Base-by-base conservation (phyloP, 1,140 invertebrate genomes). In the Zophobas morio region DNA sequence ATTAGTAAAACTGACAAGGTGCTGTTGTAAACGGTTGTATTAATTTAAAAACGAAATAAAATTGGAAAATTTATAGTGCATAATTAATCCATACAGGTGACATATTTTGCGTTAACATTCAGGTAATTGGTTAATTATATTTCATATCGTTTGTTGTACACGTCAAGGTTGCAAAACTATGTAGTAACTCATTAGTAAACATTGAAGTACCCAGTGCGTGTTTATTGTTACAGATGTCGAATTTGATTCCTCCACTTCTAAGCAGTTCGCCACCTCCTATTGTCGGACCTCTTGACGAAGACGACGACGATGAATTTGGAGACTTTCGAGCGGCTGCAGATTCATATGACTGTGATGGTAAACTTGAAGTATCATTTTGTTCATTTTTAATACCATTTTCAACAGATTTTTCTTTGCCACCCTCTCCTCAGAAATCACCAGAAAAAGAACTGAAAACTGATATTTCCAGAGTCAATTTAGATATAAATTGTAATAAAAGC, bases 201-300 rank as follows among this genome's bases (percentile, higher is more conserved):
- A 20, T 20, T 20, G 20, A 20, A 20, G 20, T 20, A 20, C 20
- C 20, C 20, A 20, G 20, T 20, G 20, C 20, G 39, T 56, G 2
- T 20, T 70, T 42, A 4, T 72, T 20, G 20, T 54, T 56, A 1
- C 51, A 82, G 81, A 87, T 87, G 86, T 85, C 86, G 46, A 86
- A 86, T 74, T 84, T 88, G 78, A 88, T 92, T 81, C 91, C 91
- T 81, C 91, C 90, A 46, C 84, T 92, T 75, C 87, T 92, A 54
- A 90, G 90, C 80, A 90, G 89, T 75, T 90, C 90, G 35, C 91
- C 91, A 77, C 91, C 91, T 63, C 91, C 91, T 36, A 88, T 92
- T 47, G 90, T 89, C 81, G 87, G 87, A 78, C 87, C 87, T 36
- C 89, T 91, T 76, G 89, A 90, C 1, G 90, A 91, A 70, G 90